Evolutionary conservation across 2,797 vertebrate genomes (phyloP).

Genomic region (Rhynchonycteris naso): DNA sequence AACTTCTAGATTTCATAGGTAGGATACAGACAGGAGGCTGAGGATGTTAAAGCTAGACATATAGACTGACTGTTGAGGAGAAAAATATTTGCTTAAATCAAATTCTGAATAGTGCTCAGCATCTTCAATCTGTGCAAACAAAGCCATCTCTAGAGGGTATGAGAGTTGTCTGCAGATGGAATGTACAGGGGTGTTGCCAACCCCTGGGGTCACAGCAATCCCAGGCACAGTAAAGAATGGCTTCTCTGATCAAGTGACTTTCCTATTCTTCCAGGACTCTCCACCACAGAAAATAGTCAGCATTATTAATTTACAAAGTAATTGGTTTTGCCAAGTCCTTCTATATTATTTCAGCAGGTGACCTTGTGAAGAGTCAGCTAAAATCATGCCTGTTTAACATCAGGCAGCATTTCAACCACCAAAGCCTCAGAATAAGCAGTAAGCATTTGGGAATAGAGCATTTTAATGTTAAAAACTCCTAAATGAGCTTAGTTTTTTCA

Average conservation of each 20-base stretch:
- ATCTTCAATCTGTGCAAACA: constrained; percentile 56
- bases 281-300: constrained; percentile 74
- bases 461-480: constrained; percentile 64
- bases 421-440: constrained; percentile 65
- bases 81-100: constrained; percentile 13
- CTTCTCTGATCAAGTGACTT: constrained; percentile 64
- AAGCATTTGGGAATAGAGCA: background rate
- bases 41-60: background rate
- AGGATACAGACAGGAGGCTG: background rate
- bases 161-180: constrained; percentile 64
- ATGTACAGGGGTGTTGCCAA: background rate
- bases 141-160: constrained; percentile 15
- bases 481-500: background rate
- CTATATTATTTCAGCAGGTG: constrained; percentile 83
- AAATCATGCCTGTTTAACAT: constrained; percentile 84
- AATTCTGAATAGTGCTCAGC: constrained; percentile 19
- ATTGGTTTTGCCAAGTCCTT: constrained; percentile 81
- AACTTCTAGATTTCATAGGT: background rate
- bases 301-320: constrained; percentile 84
- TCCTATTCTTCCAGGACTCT: constrained; percentile 62
- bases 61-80: background rate
- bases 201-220: background rate
- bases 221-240: constrained; percentile 69
- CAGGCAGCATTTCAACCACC: constrained; percentile 66
- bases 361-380: constrained; percentile 81